Percentiles rank a stretch among this genome's conserved stretches.
Evolutionary conservation across 2,888 invertebrate species (phyloP).

Genomic region (Drosophila mimica): DNA sequence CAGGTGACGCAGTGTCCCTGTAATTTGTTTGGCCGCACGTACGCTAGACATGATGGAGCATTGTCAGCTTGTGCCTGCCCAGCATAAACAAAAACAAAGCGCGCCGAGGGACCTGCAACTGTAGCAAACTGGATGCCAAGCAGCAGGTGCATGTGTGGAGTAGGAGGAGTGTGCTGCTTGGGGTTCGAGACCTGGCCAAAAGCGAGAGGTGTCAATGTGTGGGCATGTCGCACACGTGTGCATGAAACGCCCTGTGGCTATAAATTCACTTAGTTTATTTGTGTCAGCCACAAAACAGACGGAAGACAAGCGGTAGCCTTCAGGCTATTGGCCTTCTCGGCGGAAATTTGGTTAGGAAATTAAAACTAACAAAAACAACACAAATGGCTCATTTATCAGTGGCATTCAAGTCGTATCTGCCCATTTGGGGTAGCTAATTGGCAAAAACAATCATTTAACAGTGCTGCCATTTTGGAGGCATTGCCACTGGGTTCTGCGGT

Average conservation of each 20-base stretch:
- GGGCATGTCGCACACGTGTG: constrained; percentile 77
- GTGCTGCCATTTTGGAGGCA: not conserved
- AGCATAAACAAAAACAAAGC: constrained; percentile 77
- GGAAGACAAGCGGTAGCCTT: constrained; percentile 13
- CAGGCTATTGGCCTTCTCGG: constrained; percentile 22
- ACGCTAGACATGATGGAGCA: constrained; percentile 68
- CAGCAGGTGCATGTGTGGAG: constrained; percentile 16
- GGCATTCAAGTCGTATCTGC: constrained; percentile 32
- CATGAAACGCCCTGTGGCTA: constrained; percentile 56
- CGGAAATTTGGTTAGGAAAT: constrained; percentile 78
- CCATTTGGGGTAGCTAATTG: constrained; percentile 54
- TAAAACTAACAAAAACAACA: constrained; percentile 68
- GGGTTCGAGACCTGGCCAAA: constrained; percentile 16
- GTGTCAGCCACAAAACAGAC: constrained; percentile 36
- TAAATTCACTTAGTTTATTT: constrained; percentile 69
- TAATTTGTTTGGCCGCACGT: constrained; percentile 79
- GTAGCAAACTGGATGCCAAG: constrained; percentile 37
- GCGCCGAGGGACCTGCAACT: constrained; percentile 75
- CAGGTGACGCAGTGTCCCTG: constrained; percentile 81
- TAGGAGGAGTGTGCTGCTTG: constrained; percentile 17
- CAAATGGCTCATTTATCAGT: constrained; percentile 69
- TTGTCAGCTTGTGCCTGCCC: constrained; percentile 77
- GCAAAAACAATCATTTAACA: constrained; percentile 22
- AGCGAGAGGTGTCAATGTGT: constrained; percentile 75
- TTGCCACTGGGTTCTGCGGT: not conserved